Evolutionary conservation across 2,797 vertebrate genomes (phyloP).

Genomic region (Mormyrus proboscirostris): DNA sequence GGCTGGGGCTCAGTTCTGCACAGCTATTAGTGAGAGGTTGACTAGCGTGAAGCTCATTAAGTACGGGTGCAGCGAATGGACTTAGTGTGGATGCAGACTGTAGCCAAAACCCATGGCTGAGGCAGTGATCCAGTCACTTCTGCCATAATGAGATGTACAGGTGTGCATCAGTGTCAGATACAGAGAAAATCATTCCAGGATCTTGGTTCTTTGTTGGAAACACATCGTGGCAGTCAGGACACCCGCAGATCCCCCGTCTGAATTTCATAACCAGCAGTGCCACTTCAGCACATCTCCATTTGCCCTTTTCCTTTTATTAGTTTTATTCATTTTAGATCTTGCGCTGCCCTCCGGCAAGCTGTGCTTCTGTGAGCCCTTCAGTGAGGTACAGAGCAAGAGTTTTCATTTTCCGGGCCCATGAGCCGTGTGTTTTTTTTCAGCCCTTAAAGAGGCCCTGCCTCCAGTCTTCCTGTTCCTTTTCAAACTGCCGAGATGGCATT

Average conservation of each 20-base stretch:
- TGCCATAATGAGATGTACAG: background rate
- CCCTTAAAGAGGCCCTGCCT: background rate
- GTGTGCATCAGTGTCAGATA: background rate
- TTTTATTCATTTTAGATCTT: background rate
- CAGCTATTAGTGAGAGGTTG: background rate
- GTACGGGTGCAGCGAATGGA: background rate
- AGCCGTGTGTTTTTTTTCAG: background rate
- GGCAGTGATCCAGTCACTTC: background rate
- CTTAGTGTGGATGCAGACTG: background rate
- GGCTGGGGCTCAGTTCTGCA: background rate
- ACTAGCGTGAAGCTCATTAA: background rate
- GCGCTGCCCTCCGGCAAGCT: background rate
- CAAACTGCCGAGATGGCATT: background rate
- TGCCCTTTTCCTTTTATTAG: background rate
- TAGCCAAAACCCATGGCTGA: background rate
- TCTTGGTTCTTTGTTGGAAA: background rate
- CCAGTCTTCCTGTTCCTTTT: background rate
- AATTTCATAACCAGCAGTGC: background rate
- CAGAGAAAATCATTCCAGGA: slow-evolving; percentile 25
- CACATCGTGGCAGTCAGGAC: background rate
- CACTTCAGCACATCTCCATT: background rate
- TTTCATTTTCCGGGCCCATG: background rate
- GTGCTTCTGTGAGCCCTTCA: background rate
- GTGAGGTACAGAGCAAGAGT: background rate
- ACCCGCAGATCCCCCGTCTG: background rate